Evolutionary conservation across 2,797 vertebrate species (phyloP).

Genomic region (Tokudaia muenninki): DNA sequence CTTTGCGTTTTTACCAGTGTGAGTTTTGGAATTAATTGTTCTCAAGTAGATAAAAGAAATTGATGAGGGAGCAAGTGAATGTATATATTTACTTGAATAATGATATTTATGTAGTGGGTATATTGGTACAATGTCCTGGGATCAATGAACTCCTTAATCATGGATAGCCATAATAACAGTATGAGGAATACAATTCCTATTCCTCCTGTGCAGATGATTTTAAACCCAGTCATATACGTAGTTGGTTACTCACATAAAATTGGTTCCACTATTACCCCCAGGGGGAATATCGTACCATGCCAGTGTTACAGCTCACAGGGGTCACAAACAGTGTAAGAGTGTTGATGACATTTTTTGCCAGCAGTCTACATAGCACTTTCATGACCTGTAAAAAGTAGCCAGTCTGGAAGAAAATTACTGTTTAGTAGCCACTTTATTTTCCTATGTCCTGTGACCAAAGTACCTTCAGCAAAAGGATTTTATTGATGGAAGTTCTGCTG

Average conservation of each 20-base stretch:
- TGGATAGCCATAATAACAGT: not conserved
- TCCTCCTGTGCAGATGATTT: not conserved
- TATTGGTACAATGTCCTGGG: not conserved
- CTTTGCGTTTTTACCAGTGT: not conserved
- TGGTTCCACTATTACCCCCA: not conserved
- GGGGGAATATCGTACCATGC: not conserved
- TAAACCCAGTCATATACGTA: not conserved
- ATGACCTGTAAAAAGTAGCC: not conserved
- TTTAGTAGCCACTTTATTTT: not conserved
- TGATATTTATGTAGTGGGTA: not conserved
- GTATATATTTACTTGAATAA: not conserved
- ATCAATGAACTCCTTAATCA: not conserved
- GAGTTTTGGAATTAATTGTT: not conserved
- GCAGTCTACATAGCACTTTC: not conserved
- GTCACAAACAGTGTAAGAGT: not conserved
- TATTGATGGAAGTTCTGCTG: no score
- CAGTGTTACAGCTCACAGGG: not conserved
- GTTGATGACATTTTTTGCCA: not conserved
- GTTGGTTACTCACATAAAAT: no score
- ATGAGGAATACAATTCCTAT: not conserved
- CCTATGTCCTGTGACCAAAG: not conserved
- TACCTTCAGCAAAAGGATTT: not conserved
- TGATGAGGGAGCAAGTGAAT: fast-evolving
- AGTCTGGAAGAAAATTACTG: not conserved
- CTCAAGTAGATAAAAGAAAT: not conserved